phyloP scores from a whole-genome alignment of 2,113 vertebrate genomes.

The Ailurus styani region DNA sequence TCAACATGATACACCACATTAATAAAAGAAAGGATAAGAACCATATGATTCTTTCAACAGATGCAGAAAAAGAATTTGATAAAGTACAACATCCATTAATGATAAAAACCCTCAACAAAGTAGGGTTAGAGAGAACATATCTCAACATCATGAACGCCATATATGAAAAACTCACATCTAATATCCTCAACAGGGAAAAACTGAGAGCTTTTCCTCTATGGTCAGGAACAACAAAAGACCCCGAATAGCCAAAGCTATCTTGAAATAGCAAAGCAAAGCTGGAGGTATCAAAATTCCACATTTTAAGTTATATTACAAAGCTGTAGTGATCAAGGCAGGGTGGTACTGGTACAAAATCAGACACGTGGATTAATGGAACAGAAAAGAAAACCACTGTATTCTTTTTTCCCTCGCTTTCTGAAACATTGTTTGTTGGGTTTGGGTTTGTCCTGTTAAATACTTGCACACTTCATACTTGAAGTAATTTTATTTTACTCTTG shows the following conservation, averaged over 20 bases:
- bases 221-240: background rate
- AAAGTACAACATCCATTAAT: too few species aligned
- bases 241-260: background rate
- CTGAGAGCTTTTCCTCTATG: too few species aligned
- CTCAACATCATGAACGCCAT: too few species aligned
- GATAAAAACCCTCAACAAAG: too few species aligned
- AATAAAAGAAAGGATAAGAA: too few species aligned
- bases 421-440: background rate
- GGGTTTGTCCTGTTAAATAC: background rate
- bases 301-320: background rate
- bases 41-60: too few species aligned
- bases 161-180: too few species aligned
- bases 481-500: background rate
- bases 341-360: background rate
- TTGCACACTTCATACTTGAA: background rate
- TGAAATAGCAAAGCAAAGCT: background rate
- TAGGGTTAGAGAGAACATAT: too few species aligned
- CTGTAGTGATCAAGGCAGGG: background rate
- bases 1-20: too few species aligned
- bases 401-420: background rate
- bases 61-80: too few species aligned
- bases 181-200: too few species aligned
- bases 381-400: background rate
- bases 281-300: background rate
- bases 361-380: background rate